These are phyloP conservation scores for Takifugu flavidus DNA, from an alignment of 2,113 vertebrate genomes.

Conservation along the genomic window DNA sequence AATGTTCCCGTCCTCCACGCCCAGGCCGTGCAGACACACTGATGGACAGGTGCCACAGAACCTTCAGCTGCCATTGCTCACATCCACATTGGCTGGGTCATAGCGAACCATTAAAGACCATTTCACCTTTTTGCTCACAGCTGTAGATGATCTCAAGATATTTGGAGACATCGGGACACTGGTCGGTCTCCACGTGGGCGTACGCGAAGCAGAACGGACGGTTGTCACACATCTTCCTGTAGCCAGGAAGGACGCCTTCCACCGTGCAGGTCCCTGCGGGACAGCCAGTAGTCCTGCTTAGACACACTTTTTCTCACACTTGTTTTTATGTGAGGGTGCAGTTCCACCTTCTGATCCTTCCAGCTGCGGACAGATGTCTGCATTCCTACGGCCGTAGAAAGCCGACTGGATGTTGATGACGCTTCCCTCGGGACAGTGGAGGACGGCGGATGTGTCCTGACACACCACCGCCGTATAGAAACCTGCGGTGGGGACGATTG, in stretches of 20 bases:
- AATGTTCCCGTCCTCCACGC: slow-evolving; percentile 70
- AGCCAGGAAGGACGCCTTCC: slow-evolving; percentile 41
- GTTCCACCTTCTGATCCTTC: slow-evolving; percentile 32
- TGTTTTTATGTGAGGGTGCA: neutral
- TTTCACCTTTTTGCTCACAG: slow-evolving; percentile 75
- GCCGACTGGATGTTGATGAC: slow-evolving; percentile 76
- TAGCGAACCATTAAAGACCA: neutral
- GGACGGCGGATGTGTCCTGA: slow-evolving; percentile 57
- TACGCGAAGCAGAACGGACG: slow-evolving; percentile 59
- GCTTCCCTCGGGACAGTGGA: slow-evolving; percentile 70
- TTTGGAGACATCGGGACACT: slow-evolving; percentile 69
- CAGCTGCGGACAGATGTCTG: slow-evolving; percentile 62
- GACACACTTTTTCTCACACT: neutral
- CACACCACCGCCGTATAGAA: slow-evolving; percentile 68
- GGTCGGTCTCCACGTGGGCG: slow-evolving; percentile 57
- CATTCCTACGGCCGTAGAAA: slow-evolving; percentile 67
- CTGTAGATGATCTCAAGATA: slow-evolving; percentile 74
- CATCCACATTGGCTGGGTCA: neutral
- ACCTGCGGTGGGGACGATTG: slow-evolving; percentile 45
- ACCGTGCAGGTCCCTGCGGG: slow-evolving; percentile 64
- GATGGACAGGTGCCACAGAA: neutral
- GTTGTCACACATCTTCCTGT: slow-evolving; percentile 71
- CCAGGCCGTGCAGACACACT: slow-evolving; percentile 77
- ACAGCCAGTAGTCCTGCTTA: neutral
- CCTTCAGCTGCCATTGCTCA: neutral